A percentile compares a stretch with the other conserved stretches of the same genome.
phyloP scores from a whole-genome alignment of 92 coral and sea anemone genomes.

The Chrysogorgia sp. region DNA sequence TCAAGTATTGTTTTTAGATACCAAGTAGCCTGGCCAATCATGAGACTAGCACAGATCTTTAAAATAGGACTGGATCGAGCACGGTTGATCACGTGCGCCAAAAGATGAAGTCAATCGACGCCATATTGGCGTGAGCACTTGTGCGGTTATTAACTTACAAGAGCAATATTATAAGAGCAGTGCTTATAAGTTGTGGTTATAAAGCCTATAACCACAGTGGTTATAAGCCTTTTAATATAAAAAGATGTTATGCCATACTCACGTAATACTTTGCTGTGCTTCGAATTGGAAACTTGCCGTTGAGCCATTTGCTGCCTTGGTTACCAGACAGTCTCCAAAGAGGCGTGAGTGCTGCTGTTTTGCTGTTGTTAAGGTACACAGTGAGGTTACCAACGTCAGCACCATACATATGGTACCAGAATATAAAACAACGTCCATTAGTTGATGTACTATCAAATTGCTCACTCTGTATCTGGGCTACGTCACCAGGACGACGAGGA shows the following conservation, averaged over 20 bases:
- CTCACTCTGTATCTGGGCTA: constrained; percentile 25
- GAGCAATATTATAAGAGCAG: too few species aligned
- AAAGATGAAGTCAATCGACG: too few species aligned
- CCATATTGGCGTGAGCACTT: too few species aligned
- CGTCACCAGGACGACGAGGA: constrained; percentile 41
- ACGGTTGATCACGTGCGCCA: too few species aligned
- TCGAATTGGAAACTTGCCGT: constrained; percentile 73
- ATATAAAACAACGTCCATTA: constrained; percentile 27
- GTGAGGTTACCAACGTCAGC: constrained; percentile 39
- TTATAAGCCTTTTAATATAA: too few species aligned
- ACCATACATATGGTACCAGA: constrained; percentile 42
- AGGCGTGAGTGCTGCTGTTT: neutral
- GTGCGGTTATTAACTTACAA: too few species aligned
- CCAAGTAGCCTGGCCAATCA: too few species aligned
- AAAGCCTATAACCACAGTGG: too few species aligned
- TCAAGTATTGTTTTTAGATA: too few species aligned
- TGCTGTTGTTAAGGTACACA: constrained; percentile 16
- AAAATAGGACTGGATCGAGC: too few species aligned
- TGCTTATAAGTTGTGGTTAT: too few species aligned
- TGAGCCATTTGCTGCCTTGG: constrained; percentile 79
- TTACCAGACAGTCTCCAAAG: constrained; percentile 87
- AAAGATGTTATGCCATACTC: constrained; percentile 6
- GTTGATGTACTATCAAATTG: constrained; percentile 4
- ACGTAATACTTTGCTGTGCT: constrained; percentile 65
- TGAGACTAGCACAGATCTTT: too few species aligned